These are phyloP conservation scores for Vanessa tameamea DNA, from an alignment of 1,140 invertebrate genomes.

Conservation along the genomic window DNA sequence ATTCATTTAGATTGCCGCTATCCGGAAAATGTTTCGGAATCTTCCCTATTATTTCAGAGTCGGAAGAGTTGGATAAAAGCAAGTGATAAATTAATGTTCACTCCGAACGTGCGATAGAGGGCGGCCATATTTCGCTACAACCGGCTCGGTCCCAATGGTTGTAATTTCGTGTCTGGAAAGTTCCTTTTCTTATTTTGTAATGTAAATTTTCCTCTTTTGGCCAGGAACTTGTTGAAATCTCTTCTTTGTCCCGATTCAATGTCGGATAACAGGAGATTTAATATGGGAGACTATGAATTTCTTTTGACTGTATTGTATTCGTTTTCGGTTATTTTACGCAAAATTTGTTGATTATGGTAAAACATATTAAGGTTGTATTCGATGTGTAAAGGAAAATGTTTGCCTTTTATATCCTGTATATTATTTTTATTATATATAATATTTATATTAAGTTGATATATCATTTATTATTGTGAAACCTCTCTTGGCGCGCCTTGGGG, in stretches of 20 bases:
- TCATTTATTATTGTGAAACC: no score
- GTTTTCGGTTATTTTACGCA: slow-evolving; percentile 1
- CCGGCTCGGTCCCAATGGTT: slow-evolving; percentile 22
- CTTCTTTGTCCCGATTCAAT: slow-evolving; percentile 63
- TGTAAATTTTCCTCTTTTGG: slow-evolving; percentile 69
- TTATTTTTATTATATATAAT: no score
- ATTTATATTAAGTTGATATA: no score
- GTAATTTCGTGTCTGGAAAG: slow-evolving; percentile 65
- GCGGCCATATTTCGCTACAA: slow-evolving; percentile 10
- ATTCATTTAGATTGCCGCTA: neutral
- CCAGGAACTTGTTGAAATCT: slow-evolving; percentile 57
- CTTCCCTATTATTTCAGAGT: slow-evolving; percentile 12
- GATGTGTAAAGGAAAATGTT: no score
- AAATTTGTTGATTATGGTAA: neutral
- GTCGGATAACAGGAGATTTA: slow-evolving; percentile 66
- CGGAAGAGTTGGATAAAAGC: slow-evolving; percentile 12
- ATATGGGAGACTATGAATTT: slow-evolving; percentile 46
- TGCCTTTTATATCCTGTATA: no score
- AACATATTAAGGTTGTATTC: no score
- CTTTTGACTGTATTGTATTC: slow-evolving; percentile 2
- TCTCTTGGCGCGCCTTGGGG: no score
- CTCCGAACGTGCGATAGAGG: slow-evolving; percentile 9
- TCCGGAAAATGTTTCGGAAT: neutral
- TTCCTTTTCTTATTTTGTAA: slow-evolving; percentile 68
- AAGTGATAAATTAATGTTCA: slow-evolving; percentile 15